Evolutionary conservation across 1,140 invertebrate species (phyloP), one percentile per base, ranked within the genome.

Genomic region (Conus betulinus): DNA sequence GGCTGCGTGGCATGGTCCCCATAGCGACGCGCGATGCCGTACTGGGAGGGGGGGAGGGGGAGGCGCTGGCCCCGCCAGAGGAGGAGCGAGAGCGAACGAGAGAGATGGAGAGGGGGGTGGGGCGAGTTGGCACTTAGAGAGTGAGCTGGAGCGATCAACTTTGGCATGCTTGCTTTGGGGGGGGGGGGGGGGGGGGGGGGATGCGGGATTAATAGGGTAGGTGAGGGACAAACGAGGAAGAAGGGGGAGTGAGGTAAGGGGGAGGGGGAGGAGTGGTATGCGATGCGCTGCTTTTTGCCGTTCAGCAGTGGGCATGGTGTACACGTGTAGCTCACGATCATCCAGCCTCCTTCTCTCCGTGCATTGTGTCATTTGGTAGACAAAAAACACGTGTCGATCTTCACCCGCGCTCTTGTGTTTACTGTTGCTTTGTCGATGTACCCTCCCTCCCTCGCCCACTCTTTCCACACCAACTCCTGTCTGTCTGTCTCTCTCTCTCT

Each of bases 21-120:
- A 84, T 84, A 84, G 82, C 82, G 82, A 84, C 82, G 82, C 51
- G 81, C 53, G 55, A 84, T 60, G 82, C n/a, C 82, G 10, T 27
- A n/a, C 27, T 20, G 53, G 82, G 67, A 63, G 4, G 60, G 60
- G 60, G 60, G 60, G 60, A 4, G 60, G 60, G 60, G 17, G 60
- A 20, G 60, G 60, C 17, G 60, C 60, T 63, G 52, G 20, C 79
- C 79, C 25, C 39, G 25, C 39, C 76, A 78, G 76, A 23, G 25
- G 76, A 23, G 25, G 39, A 39, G 8, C 20, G 39, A 39, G 71
- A 76, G 39, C 79, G 27, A 52, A 53, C 53, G 13, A 57, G 52
- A 84, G 57, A 63, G 55, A 63, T 13, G 20, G 57, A 51, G 23
- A 84, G 20, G 63, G 82, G 82, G 57, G 15, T 17, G 52, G 51